phyloP scores from a whole-genome alignment of 2,888 invertebrate genomes.

The Lepidonotus clava region DNA sequence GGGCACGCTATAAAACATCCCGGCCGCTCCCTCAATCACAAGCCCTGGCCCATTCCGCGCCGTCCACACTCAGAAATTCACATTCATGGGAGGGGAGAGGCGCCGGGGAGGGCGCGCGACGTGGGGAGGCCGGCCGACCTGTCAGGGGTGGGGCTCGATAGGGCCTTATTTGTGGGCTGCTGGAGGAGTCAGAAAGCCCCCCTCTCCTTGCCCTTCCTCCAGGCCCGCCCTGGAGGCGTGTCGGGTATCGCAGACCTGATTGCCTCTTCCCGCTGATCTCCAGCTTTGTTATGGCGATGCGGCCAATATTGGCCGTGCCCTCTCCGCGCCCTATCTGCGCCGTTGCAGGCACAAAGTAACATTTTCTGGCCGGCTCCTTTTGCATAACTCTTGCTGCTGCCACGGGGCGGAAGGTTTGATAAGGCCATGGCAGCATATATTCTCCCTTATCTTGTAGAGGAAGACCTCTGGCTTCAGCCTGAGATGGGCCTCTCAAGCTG shows the following conservation, averaged over 20 bases:
- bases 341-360: background rate
- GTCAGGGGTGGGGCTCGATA: background rate
- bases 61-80: too few species aligned
- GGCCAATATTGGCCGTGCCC: slow-evolving; percentile 32
- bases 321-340: slow-evolving; percentile 8
- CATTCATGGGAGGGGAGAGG: too few species aligned
- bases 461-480: background rate
- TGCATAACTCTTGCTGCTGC: slow-evolving; percentile 46
- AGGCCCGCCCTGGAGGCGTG: background rate
- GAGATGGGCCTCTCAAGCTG: too few species aligned
- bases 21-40: too few species aligned
- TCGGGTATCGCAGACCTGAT: slow-evolving; percentile 1
- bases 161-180: background rate
- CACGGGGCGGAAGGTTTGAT: background rate
- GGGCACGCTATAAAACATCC: too few species aligned
- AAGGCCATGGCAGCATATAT: slow-evolving; percentile 30
- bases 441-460: background rate
- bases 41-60: too few species aligned
- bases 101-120: background rate
- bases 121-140: background rate
- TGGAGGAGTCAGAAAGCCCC: background rate
- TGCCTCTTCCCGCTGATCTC: background rate
- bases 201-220: background rate
- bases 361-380: slow-evolving; percentile 1
- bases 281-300: slow-evolving; percentile 32